Percentiles rank a stretch among this genome's conserved stretches.
Evolutionary conservation across 2,888 invertebrate species (phyloP).

Genomic region (Sipha maydis): DNA sequence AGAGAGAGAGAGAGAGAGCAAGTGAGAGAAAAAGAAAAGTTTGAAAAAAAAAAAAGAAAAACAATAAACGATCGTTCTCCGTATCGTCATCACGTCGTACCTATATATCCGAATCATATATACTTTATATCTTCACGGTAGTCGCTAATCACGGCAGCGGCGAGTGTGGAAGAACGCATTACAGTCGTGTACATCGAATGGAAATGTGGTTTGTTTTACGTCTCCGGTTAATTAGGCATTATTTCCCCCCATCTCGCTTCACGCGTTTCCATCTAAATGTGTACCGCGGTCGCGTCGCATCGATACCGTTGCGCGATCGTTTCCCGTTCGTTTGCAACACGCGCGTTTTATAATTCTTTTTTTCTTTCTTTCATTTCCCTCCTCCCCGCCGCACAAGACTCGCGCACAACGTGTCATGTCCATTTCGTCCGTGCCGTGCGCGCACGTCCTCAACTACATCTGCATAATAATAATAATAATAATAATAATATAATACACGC

Average conservation of each 20-base stretch:
- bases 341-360: too few species aligned
- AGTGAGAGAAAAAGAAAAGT: too few species aligned
- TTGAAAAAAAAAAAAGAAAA: background rate
- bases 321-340: constrained; percentile 10
- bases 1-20: too few species aligned
- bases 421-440: background rate
- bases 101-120: background rate
- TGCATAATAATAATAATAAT: too few species aligned
- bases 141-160: constrained; percentile 1
- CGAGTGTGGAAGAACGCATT: background rate
- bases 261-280: background rate
- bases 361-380: background rate
- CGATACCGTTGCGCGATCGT: constrained; percentile 1
- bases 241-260: constrained; percentile 5
- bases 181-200: too few species aligned
- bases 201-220: background rate
- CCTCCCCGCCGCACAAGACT: background rate
- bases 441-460: too few species aligned
- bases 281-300: background rate
- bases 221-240: constrained; percentile 32
- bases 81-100: background rate
- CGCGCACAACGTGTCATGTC: background rate
- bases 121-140: background rate
- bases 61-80: background rate
- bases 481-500: too few species aligned